phyloP scores from a whole-genome alignment of 2,797 vertebrate species.

The Novumbra hubbsi region DNA sequence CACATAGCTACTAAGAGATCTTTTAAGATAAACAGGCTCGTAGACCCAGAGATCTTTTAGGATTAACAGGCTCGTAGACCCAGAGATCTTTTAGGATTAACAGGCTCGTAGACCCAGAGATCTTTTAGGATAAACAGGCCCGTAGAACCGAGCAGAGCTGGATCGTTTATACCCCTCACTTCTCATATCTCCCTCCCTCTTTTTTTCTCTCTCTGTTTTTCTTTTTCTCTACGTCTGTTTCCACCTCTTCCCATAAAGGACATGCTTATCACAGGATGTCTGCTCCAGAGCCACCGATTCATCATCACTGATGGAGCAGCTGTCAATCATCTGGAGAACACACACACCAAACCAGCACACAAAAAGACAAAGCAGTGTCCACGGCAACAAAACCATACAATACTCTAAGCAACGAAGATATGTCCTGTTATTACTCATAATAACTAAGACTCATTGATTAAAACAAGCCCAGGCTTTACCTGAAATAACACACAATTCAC shows the following conservation, averaged over 20 bases:
- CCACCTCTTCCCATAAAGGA: constrained; percentile 5
- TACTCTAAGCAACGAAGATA: neutral
- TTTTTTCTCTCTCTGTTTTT: neutral
- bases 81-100: too few relatives aligned
- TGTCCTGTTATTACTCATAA: neutral
- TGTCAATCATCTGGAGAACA: constrained; percentile 45
- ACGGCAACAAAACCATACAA: neutral
- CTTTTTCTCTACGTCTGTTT: neutral
- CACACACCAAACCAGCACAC: constrained; percentile 30
- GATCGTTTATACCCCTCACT: constrained; percentile 12
- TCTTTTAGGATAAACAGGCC: constrained; percentile 40
- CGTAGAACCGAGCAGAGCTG: constrained; percentile 20
- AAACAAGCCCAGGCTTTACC: too few relatives aligned
- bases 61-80: too few relatives aligned
- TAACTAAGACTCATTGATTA: neutral
- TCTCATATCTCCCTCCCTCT: neutral
- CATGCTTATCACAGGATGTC: constrained; percentile 26
- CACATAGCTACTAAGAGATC: too few relatives aligned
- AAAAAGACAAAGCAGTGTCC: neutral
- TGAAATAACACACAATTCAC: too few relatives aligned
- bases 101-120: too few relatives aligned
- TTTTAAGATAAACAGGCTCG: too few relatives aligned
- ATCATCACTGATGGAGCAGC: constrained; percentile 29
- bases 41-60: too few relatives aligned
- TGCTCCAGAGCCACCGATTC: constrained; percentile 18